Conservation (phyloP, 2,797 vertebrate species). For the Alca torda region DNA sequence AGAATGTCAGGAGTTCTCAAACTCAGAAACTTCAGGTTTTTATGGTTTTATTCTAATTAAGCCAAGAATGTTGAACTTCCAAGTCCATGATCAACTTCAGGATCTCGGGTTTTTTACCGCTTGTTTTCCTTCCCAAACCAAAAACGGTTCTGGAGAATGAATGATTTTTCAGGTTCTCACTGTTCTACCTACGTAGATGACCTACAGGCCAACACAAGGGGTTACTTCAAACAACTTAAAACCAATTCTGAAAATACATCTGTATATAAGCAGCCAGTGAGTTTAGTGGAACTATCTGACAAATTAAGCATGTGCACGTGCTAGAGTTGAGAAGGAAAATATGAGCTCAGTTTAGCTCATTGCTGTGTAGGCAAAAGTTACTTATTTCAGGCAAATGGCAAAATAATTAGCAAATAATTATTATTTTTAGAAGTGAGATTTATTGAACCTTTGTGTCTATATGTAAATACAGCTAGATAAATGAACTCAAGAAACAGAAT, state of each 20-base stretch:
- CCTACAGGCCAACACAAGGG: background rate
- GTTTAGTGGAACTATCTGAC: background rate
- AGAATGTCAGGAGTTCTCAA: background rate
- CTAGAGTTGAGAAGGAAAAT: background rate
- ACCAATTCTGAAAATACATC: background rate
- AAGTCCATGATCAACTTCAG: background rate
- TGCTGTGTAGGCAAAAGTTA: background rate
- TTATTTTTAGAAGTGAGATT: background rate
- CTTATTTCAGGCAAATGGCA: background rate
- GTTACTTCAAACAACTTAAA: background rate
- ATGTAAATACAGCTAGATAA: background rate
- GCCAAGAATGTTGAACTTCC: background rate
- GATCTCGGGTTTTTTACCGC: background rate
- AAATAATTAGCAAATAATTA: background rate
- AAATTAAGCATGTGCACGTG: background rate
- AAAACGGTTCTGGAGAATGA: background rate
- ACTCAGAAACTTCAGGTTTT: background rate
- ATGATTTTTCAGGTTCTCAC: background rate
- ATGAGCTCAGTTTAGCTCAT: background rate
- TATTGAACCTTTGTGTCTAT: background rate
- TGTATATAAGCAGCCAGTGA: background rate
- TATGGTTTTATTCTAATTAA: background rate
- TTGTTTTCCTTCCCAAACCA: background rate
- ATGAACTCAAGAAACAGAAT: background rate
- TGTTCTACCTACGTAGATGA: background rate